Evolutionary conservation across 2,888 invertebrate species (phyloP).

Genomic region (Nemurella pictetii): DNA sequence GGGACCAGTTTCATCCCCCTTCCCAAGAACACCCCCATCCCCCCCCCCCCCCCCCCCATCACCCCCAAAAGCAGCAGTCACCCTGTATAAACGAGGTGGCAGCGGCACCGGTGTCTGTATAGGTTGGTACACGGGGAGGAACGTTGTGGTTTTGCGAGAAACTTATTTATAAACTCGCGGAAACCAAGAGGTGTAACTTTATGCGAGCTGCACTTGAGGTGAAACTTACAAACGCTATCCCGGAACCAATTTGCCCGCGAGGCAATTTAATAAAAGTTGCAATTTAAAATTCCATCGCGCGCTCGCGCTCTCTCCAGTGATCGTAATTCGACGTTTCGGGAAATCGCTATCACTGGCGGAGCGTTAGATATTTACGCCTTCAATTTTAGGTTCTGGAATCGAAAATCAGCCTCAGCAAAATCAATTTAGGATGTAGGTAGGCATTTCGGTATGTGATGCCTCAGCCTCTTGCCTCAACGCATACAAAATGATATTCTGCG

Average conservation of each 20-base stretch:
- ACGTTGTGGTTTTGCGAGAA: background rate
- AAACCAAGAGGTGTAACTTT: background rate
- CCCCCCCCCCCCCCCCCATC: background rate
- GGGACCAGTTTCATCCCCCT: no score
- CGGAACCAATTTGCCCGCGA: background rate
- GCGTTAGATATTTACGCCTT: background rate
- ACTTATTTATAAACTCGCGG: background rate
- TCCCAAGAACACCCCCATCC: background rate
- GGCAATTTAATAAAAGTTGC: background rate
- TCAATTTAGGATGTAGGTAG: no score
- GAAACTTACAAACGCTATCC: background rate
- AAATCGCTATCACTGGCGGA: background rate
- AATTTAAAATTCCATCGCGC: background rate
- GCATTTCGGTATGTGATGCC: no score
- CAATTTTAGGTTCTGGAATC: background rate
- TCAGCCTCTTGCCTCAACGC: no score
- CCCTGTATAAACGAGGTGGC: background rate
- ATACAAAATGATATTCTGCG: no score
- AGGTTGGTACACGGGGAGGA: background rate
- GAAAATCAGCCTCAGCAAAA: background rate
- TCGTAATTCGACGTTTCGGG: background rate
- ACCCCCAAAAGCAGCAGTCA: background rate
- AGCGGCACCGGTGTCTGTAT: background rate
- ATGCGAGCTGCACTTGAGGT: background rate
- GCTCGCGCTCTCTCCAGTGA: background rate